phyloP scores from a whole-genome alignment of 2,888 invertebrate genomes.

The Eulithis testata region DNA sequence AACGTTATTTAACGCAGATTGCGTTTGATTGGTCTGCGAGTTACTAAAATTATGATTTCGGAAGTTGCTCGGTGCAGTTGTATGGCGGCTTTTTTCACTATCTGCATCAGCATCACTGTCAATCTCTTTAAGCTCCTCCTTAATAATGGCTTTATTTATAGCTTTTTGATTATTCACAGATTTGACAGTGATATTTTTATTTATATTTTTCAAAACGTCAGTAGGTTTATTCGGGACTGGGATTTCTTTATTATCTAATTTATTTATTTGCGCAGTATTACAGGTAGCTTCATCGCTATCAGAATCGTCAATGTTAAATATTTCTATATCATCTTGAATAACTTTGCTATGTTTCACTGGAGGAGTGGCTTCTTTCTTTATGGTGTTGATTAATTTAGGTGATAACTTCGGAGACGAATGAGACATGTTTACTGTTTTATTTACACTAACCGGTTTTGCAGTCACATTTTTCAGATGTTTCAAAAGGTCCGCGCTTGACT shows the following conservation, averaged over 20 bases:
- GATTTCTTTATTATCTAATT: slow-evolving; percentile 37
- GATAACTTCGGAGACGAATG: slow-evolving; percentile 38
- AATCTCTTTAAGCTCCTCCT: slow-evolving; percentile 36
- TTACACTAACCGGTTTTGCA: slow-evolving; percentile 54
- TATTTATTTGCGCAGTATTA: slow-evolving; percentile 32
- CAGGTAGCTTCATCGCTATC: slow-evolving; percentile 65
- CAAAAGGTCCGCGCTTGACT: slow-evolving; percentile 55
- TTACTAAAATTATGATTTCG: slow-evolving; percentile 16
- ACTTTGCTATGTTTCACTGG: slow-evolving; percentile 46
- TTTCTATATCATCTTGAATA: slow-evolving; percentile 65
- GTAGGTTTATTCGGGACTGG: slow-evolving; percentile 27
- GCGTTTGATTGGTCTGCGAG: slow-evolving; percentile 44
- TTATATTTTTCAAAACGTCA: slow-evolving; percentile 57
- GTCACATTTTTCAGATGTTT: slow-evolving; percentile 65
- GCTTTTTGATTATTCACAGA: slow-evolving; percentile 40
- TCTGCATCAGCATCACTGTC: slow-evolving; percentile 40
- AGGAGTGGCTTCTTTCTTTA: slow-evolving; percentile 35
- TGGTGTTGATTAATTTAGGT: slow-evolving; percentile 37
- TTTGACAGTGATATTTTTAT: slow-evolving; percentile 66
- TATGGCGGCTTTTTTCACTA: slow-evolving; percentile 20
- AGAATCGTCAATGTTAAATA: slow-evolving; percentile 75
- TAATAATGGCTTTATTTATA: slow-evolving; percentile 36
- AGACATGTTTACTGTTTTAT: slow-evolving; percentile 25
- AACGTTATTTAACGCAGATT: slow-evolving; percentile 56
- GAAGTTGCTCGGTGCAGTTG: slow-evolving; percentile 13